These are phyloP conservation scores for Ophioderma brevispina DNA, from an alignment of 35 echinoderm and acorn worm species.

Conservation along the genomic window DNA sequence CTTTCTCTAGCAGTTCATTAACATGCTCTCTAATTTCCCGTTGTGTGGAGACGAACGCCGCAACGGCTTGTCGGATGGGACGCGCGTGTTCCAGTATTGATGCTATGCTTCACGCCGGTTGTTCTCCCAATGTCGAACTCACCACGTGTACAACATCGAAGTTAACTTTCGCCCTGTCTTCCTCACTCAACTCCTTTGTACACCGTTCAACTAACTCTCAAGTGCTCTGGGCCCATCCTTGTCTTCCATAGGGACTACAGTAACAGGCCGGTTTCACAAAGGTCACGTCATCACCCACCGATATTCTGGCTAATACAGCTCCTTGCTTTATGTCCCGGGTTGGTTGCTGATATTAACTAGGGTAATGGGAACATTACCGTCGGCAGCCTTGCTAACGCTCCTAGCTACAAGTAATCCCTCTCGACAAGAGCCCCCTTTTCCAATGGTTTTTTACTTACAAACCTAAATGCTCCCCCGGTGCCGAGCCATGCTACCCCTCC, in stretches of 20 bases:
- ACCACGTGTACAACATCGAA: neutral
- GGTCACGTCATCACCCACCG: no score
- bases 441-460: neutral
- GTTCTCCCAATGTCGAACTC: constrained; percentile 52
- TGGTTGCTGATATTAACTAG: neutral
- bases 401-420: neutral
- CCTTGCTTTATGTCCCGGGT: no score
- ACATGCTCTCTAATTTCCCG: neutral
- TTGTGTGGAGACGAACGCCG: constrained; percentile 14
- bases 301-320: no score
- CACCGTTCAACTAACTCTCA: neutral
- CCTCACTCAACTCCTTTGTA: neutral
- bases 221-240: neutral
- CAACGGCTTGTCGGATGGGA: constrained; percentile 53
- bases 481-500: neutral
- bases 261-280: no score
- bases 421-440: neutral
- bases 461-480: neutral
- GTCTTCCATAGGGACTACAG: no score
- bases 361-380: neutral
- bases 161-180: neutral
- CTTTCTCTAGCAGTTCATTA: constrained; percentile 5
- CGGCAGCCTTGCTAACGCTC: neutral
- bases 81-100: constrained; percentile 39
- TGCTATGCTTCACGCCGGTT: constrained; percentile 28